These are phyloP conservation scores for Stictocephala bisonia DNA, from an alignment of 2,888 invertebrate genomes.

Conservation along the genomic window DNA sequence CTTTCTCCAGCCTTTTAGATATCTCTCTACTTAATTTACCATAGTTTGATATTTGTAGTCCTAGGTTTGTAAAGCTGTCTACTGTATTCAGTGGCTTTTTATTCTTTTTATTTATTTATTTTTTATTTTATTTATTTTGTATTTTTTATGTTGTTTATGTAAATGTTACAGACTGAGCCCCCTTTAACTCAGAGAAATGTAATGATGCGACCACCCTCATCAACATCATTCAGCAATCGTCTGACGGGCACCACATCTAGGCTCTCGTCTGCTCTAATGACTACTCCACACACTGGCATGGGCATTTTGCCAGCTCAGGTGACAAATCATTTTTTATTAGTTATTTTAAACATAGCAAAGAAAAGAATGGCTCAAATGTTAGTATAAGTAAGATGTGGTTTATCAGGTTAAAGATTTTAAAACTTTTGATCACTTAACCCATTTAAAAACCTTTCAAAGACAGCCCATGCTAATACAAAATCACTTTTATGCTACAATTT, in stretches of 20 bases:
- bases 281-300: constrained; percentile 57
- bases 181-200: constrained; percentile 35
- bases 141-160: background rate
- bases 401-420: too few species aligned
- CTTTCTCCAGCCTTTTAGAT: too few species aligned
- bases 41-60: too few species aligned
- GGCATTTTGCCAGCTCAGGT: constrained; percentile 56
- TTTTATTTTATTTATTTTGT: background rate
- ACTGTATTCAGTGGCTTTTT: background rate
- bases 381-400: too few species aligned
- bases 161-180: constrained; percentile 3
- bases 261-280: constrained; percentile 58
- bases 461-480: too few species aligned
- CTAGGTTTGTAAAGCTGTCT: background rate
- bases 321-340: background rate
- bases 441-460: too few species aligned
- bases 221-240: constrained; percentile 46
- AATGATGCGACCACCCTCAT: constrained; percentile 51
- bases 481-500: too few species aligned
- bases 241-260: constrained; percentile 60
- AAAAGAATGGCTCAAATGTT: too few species aligned
- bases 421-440: too few species aligned
- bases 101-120: background rate
- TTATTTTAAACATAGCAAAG: background rate
- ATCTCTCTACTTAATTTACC: too few species aligned